Percentiles rank a stretch among this genome's conserved stretches.
Conservation (phyloP, 2,113 vertebrate species). For the Calyptomena viridis region DNA sequence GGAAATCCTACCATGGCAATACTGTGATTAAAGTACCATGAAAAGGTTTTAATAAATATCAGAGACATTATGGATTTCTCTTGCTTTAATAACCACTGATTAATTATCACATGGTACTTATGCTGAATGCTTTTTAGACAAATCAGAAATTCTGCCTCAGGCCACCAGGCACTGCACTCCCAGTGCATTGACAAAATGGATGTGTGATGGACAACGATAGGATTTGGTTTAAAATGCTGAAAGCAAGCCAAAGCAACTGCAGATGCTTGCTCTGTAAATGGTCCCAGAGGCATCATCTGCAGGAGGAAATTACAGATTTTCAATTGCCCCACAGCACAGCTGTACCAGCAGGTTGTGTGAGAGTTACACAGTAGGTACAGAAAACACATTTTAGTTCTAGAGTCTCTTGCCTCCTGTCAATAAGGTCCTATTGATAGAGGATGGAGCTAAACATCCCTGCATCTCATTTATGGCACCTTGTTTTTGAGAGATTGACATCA, state of each 20-base stretch:
- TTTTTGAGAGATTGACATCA: not conserved
- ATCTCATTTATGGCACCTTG: not conserved
- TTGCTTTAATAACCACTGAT: conserved; percentile 3
- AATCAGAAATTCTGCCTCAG: not conserved
- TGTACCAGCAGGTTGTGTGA: not conserved
- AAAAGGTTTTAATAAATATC: not conserved
- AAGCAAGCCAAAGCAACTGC: not conserved
- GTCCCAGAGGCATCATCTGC: not conserved
- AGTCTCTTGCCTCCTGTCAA: not conserved
- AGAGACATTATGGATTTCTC: not conserved
- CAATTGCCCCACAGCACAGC: not conserved
- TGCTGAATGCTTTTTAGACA: not conserved
- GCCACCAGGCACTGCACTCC: not conserved
- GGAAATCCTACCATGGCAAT: conserved; percentile 23
- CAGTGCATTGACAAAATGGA: not conserved
- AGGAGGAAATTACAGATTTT: not conserved
- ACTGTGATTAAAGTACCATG: conserved; percentile 28
- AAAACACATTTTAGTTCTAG: not conserved
- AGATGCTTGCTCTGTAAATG: not conserved
- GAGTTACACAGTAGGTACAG: not conserved
- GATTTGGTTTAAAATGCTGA: not conserved
- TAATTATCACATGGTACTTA: conserved; percentile 26
- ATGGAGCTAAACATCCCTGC: not conserved
- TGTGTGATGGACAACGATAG: not conserved
- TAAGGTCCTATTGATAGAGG: not conserved